These are phyloP conservation scores for Pseudonaja textilis DNA, from an alignment of 2,113 vertebrate genomes.

Conservation along the genomic window DNA sequence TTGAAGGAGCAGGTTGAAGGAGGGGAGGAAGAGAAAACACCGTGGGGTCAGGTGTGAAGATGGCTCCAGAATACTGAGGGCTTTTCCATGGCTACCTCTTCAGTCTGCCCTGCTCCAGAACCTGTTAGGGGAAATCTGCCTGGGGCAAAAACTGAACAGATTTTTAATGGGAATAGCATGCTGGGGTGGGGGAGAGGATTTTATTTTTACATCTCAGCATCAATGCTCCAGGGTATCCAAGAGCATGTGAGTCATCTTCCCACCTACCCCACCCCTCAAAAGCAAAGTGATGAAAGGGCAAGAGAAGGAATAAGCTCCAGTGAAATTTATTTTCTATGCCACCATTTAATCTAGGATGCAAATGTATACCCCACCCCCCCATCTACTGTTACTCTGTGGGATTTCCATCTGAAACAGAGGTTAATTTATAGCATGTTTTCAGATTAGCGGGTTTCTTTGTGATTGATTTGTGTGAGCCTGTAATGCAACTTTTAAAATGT, in stretches of 20 bases:
- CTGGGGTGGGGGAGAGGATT: not conserved
- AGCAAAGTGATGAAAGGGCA: not conserved
- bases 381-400: not conserved
- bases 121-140: conserved; percentile 19
- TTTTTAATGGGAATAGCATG: not conserved
- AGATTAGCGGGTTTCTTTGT: not conserved
- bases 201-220: not conserved
- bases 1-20: conserved; percentile 9
- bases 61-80: conserved; percentile 18
- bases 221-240: conserved; percentile 2
- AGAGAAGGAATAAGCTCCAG: not conserved
- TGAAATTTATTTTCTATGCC: not conserved
- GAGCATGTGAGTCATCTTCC: not conserved
- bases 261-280: not conserved
- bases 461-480: not conserved
- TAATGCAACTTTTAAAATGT: not conserved
- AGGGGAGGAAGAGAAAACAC: not conserved
- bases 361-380: not conserved
- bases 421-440: not conserved
- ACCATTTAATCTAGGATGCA: accelerated
- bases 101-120: conserved; percentile 4
- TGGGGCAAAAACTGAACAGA: conserved; percentile 7
- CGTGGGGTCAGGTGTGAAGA: conserved; percentile 29
- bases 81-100: conserved; percentile 33
- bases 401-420: not conserved